Evolutionary conservation across 2,797 vertebrate species (phyloP), one percentile per base, ranked within the genome.

Genomic region (Neosalanx taihuensis): DNA sequence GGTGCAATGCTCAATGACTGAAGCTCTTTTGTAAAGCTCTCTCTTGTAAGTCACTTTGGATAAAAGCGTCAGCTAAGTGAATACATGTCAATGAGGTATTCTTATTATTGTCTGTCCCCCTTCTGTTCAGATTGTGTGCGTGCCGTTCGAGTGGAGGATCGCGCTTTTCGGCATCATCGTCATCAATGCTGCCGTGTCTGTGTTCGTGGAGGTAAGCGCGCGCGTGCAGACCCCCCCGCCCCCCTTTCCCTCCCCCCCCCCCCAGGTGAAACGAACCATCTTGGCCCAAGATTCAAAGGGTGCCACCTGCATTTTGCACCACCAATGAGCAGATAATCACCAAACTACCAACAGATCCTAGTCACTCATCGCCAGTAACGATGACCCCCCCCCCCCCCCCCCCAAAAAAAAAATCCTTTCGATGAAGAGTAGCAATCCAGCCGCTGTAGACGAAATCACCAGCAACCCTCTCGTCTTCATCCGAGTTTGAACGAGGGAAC

Each of bases 171-270:
- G 94, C 63, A 88, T 99, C 57, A 89, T 98, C 68, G 0, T 93
- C 73, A 62, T 90, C 79, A 99, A 99, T 83, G 89, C 95, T 59
- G 56, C 81, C n/a, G 90, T 94, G 0, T 96, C 94, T 0, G 64
- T 96, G 72, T 20, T 95, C 75, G 85, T 90, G 1, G 98, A 99
- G 97, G 98, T 99, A 94, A 97, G 94, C 41, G 41, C 41, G 5
- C 3, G 12, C 41, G 7, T 13, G 66, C 57, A 15, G 30, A 3
- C 18, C 18, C 13, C 31, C 67, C 17, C 35, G 23, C 31, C 41
- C 12, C n/a, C n/a, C n/a, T n/a, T n/a, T n/a, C 18, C 13, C 31
- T 63, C 13, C 35, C n/a, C 31, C 41, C 12, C 67, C 74, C 83
- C 31, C 72, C 58, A 73, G 72, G 67, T 78, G 69, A 53, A 70